A percentile compares a stretch with the other conserved stretches of the same genome.
phyloP scores from a whole-genome alignment of 1,140 invertebrate genomes.

The Pseudachorutes palmiensis region DNA sequence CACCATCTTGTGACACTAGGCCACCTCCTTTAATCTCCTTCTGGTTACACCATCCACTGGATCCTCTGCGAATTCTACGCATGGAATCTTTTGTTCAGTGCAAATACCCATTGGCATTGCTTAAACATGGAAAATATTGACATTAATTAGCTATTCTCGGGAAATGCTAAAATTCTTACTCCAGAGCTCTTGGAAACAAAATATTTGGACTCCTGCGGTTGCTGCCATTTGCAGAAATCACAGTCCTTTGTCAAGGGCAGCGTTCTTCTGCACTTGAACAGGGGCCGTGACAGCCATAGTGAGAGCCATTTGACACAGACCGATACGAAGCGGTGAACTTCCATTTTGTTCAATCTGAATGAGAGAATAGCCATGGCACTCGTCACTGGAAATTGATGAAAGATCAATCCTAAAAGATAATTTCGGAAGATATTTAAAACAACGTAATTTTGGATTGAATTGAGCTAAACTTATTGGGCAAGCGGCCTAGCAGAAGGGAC shows the following conservation, averaged over 20 bases:
- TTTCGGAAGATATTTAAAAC: too few species aligned
- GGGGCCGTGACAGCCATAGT: not conserved
- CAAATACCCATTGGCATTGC: slow-evolving; percentile 25
- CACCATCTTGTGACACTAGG: slow-evolving; percentile 15
- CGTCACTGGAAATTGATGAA: too few species aligned
- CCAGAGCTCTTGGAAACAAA: slow-evolving; percentile 28
- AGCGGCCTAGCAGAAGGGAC: too few species aligned
- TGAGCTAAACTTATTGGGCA: too few species aligned
- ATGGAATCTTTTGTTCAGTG: slow-evolving; percentile 25
- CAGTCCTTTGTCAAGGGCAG: not conserved
- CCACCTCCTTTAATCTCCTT: slow-evolving; percentile 3
- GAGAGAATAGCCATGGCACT: too few species aligned
- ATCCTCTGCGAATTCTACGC: slow-evolving; percentile 27
- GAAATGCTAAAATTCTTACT: slow-evolving; percentile 9
- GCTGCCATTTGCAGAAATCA: slow-evolving; percentile 6
- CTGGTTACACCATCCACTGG: slow-evolving; percentile 12
- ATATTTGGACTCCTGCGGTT: slow-evolving; percentile 6
- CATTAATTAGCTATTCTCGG: not conserved
- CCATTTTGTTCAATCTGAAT: too few species aligned
- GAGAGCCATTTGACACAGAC: slow-evolving; percentile 17
- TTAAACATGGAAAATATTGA: not conserved
- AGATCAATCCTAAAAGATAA: too few species aligned
- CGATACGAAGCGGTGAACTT: too few species aligned
- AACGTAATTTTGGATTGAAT: too few species aligned
- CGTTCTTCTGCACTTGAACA: slow-evolving; percentile 1